Conservation (phyloP, 2,888 invertebrate species). For the Spodoptera exigua region DNA sequence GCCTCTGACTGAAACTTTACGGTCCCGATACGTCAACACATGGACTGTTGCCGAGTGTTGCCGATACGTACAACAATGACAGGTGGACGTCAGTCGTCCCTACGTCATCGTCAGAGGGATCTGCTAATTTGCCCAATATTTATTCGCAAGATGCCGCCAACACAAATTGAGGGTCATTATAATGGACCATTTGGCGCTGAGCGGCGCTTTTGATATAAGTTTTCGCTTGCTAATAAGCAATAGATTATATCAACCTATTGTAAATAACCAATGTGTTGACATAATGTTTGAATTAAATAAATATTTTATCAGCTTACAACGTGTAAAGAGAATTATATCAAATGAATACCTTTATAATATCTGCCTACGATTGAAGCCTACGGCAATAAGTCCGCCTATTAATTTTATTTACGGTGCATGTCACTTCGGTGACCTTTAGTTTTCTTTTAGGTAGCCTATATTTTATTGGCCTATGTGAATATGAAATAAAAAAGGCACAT, state of each 20-base stretch:
- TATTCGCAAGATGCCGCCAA: slow-evolving; percentile 84
- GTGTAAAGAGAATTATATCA: no score
- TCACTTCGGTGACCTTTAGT: no score
- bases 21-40: slow-evolving; percentile 72
- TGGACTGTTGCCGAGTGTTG: slow-evolving; percentile 66
- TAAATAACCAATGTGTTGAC: slow-evolving; percentile 16
- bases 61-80: slow-evolving; percentile 71
- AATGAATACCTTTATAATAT: no score
- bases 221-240: slow-evolving; percentile 45
- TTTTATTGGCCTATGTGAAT: no score
- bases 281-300: not conserved
- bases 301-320: not conserved
- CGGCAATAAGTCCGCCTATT: no score
- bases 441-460: no score
- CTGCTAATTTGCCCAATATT: slow-evolving; percentile 86
- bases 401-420: no score
- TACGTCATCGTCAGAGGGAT: slow-evolving; percentile 67
- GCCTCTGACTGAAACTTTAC: slow-evolving; percentile 52
- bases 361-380: no score
- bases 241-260: slow-evolving; percentile 16
- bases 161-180: slow-evolving; percentile 81
- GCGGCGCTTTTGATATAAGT: slow-evolving; percentile 77
- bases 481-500: no score
- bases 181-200: slow-evolving; percentile 74
- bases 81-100: slow-evolving; percentile 69